Base-by-base conservation (phyloP, 2,888 invertebrate genomes). In the Amaurobius ferox region DNA sequence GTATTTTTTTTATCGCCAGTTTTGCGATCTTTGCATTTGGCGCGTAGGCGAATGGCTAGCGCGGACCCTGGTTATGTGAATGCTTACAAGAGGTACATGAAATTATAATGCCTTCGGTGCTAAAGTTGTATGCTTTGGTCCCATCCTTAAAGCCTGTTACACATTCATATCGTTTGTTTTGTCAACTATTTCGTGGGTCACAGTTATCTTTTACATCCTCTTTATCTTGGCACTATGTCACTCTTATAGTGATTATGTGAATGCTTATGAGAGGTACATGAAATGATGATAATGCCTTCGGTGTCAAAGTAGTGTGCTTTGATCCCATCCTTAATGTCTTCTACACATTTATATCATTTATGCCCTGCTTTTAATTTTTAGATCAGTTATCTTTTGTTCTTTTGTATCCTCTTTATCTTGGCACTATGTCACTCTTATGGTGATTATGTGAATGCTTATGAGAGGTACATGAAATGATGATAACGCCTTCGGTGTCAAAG, bases 401-500 rank as follows among this genome's bases (percentile, higher is more conserved):
- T n/a, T n/a, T n/a, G n/a, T n/a, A 55, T 55, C 55, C 55, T 55
- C 55, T 55, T 55, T 55, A 55, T 64, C 40, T 74, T 81, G 68
- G 61, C 74, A 44, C 81, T 79, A 71, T 39, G 9, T 76, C 62
- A 30, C 81, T n/a, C 26, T 28, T 13, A 28, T 62, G 73, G 73
- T 40, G 74, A 74, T 68, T 48, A 80, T 23, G 68, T 68, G 74
- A 80, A 80, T 74, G 74, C 73, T 74, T 74, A 66, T 6, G 30
- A 73, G 67, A 80, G 80, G 80, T 48, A 80, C 0, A 80, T 73
- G 23, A 23, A 39, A 32, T 11, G 19, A 35, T 32, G 40, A 32
- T 61, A 39, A 64, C 71, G 79, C 79, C 79, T 79, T 79, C 79
- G 79, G 79, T 79, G 71, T 26, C 71, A 79, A 40, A 64, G 66